Base-by-base conservation (phyloP, 2,888 invertebrate species). In the Drosophila trichaetosa region DNA sequence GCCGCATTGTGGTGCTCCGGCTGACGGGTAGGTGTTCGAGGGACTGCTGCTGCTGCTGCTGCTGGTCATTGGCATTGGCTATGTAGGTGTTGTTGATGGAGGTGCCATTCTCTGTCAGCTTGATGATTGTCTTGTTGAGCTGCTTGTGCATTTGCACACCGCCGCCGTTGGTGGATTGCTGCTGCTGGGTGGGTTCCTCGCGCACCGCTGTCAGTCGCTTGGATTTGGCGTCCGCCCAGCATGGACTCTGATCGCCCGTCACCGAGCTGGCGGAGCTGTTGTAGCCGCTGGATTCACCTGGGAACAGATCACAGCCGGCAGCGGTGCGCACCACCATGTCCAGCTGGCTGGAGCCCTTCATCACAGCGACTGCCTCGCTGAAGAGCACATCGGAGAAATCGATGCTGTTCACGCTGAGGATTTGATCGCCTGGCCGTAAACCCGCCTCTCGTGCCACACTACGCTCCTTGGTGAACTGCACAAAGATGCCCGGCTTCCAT, bases 361-460 rank as follows among this genome's bases (percentile, higher is more conserved):
- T 95, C 36, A 96, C 95, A 71, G 96, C 95, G 79, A 97, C 96
- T 62, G 97, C 97, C 94, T 97, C 97, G 88, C 96, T 96, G 92
- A 97, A 97, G 38, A 96, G 94, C 78, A 97, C 95, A 92, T 96
- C 96, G 67, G 95, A 94, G 91, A 96, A 96, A 90, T 96, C 96
- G 66, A 96, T 94, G 73, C 97, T 97, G 92, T 99, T 98, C 92
- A 98, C 98, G 83, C 96, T 96, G 62, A 98, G 93, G 77, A 99
- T 97, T 93, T 98, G 98, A 93, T 99, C 98, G 8, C 98, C 98
- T 0, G 97, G 97, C 86, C 97, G 95, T 21, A 99, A 94, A 0
- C 98, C 98, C 2, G 97, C 97, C 87, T 97, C 97, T 56, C 97
- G 94, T 0, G 98, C 98, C 67, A 98, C 96, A 52, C 98, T 97